Conservation (phyloP, 2,888 invertebrate genomes). For the Podabrus alpinus region DNA sequence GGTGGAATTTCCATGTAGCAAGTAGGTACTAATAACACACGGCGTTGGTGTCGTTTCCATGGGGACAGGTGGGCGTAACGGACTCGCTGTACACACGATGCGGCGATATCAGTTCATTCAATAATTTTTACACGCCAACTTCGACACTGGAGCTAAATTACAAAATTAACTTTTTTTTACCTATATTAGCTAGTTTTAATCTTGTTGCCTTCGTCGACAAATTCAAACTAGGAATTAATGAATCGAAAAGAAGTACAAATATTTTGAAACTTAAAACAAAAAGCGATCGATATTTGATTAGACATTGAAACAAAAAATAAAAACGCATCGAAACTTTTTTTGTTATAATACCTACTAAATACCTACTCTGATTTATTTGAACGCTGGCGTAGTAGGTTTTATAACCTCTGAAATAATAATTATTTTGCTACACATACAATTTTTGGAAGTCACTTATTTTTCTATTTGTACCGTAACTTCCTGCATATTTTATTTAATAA, state of each 20-base stretch:
- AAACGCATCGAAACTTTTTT: neutral
- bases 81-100: slow-evolving; percentile 38
- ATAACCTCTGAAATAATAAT: neutral
- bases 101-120: slow-evolving; percentile 40
- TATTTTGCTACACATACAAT: neutral
- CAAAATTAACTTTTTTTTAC: neutral
- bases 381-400: neutral
- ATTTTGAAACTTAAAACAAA: neutral
- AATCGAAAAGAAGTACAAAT: neutral
- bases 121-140: slow-evolving; percentile 31
- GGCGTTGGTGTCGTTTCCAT: slow-evolving; percentile 44
- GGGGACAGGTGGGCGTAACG: slow-evolving; percentile 46
- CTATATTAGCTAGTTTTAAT: neutral
- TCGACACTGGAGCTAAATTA: neutral
- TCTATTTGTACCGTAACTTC: neutral
- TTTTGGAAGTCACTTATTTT: neutral
- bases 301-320: neutral
- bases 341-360: neutral
- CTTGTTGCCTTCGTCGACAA: neutral
- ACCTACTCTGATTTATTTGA: neutral
- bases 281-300: neutral
- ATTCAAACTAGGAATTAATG: neutral
- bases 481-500: neutral
- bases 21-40: slow-evolving; percentile 37
- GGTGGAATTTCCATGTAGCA: slow-evolving; percentile 16